Evolutionary conservation across 2,888 invertebrate genomes (phyloP).

Genomic region (Hofmannophila pseudospretella): DNA sequence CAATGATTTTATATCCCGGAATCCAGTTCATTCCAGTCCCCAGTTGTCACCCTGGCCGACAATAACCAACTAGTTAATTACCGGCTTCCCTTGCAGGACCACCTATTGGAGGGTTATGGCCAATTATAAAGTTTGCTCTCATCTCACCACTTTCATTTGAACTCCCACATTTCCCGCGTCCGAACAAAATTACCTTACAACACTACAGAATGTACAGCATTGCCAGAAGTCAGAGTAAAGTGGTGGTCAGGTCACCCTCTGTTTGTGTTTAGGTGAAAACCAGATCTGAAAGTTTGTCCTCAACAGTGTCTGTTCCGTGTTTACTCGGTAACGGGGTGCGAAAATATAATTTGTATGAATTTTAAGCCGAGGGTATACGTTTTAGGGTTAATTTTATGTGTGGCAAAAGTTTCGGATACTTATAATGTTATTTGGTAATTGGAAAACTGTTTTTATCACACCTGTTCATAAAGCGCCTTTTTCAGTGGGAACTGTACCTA

Average conservation of each 20-base stretch:
- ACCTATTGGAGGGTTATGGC: slow-evolving; percentile 59
- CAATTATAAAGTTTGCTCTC: slow-evolving; percentile 70
- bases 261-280: slow-evolving; percentile 58
- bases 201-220: slow-evolving; percentile 17
- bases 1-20: too few species aligned
- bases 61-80: slow-evolving; percentile 55
- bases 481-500: too few species aligned
- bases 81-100: slow-evolving; percentile 40
- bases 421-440: too few species aligned
- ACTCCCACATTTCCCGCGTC: slow-evolving; percentile 11
- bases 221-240: slow-evolving; percentile 21
- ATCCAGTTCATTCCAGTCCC: too few species aligned
- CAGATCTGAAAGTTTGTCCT: slow-evolving; percentile 61
- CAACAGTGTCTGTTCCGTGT: slow-evolving; percentile 45
- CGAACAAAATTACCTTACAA: slow-evolving; percentile 6
- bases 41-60: slow-evolving; percentile 8
- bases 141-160: slow-evolving; percentile 33
- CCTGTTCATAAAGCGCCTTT: too few species aligned
- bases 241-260: slow-evolving; percentile 36
- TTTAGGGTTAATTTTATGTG: slow-evolving; percentile 19
- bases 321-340: slow-evolving; percentile 37
- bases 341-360: slow-evolving; percentile 20
- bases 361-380: slow-evolving; percentile 13
- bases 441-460: too few species aligned
- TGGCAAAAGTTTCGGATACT: too few species aligned